A percentile compares a stretch with the other conserved stretches of the same genome.
Conservation (phyloP, 2,113 vertebrate species). For the Mola mola region DNA sequence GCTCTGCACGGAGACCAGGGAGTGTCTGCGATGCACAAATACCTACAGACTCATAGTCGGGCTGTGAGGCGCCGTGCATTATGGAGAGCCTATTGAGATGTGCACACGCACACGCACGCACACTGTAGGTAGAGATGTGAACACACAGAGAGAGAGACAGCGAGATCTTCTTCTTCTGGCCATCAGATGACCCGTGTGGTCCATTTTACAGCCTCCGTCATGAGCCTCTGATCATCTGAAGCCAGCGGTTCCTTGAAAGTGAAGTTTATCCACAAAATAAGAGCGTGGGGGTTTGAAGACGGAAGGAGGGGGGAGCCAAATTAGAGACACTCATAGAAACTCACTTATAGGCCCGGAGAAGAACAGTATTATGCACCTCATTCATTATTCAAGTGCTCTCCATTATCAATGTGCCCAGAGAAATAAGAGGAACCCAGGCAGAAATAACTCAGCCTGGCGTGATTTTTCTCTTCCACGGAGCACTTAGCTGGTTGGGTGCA, state of each 20-base stretch:
- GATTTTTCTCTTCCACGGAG: constrained; percentile 62
- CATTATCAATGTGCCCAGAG: constrained; percentile 80
- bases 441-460: constrained; percentile 78
- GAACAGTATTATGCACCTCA: constrained; percentile 74
- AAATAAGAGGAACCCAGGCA: constrained; percentile 75
- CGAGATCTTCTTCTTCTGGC: not conserved
- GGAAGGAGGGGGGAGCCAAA: constrained; percentile 8
- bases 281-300: not conserved
- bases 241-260: not conserved
- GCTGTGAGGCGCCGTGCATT: too few relatives aligned
- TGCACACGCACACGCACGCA: constrained; percentile 6
- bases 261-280: constrained; percentile 4
- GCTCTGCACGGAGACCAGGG: constrained; percentile 1
- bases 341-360: constrained; percentile 54
- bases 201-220: not conserved
- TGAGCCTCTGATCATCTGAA: not conserved
- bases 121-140: not conserved
- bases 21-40: too few relatives aligned
- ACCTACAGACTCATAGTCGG: too few relatives aligned
- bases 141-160: not conserved
- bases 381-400: constrained; percentile 80
- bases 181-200: not conserved
- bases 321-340: constrained; percentile 50
- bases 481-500: constrained; percentile 65
- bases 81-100: constrained; percentile 34